Conservation (phyloP, 2,888 invertebrate species). For the Nemapogon koenigi region DNA sequence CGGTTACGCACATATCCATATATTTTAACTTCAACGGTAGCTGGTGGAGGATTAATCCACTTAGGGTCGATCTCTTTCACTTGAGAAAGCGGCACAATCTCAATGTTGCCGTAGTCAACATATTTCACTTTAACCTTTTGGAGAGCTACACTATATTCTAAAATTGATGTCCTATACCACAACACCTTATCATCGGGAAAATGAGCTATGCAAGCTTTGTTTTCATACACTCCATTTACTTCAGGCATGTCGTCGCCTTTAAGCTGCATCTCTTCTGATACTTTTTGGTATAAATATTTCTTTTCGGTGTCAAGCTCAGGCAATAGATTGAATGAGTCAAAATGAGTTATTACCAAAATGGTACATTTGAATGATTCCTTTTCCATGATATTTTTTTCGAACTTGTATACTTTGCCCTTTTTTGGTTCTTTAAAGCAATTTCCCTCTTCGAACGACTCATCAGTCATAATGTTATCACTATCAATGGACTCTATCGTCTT, state of each 20-base stretch:
- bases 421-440: conserved; percentile 21
- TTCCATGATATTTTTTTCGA: conserved; percentile 23
- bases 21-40: conserved; percentile 53
- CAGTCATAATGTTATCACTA: no score
- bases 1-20: conserved; percentile 37
- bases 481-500: no score
- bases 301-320: conserved; percentile 5
- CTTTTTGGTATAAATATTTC: conserved; percentile 34
- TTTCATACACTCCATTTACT: conserved; percentile 44
- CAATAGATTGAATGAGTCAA: conserved; percentile 32
- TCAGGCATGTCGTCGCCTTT: no score
- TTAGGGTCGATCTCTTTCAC: conserved; percentile 55
- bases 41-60: conserved; percentile 57
- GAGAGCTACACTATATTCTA: conserved; percentile 44
- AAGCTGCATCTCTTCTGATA: no score
- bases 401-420: conserved; percentile 23
- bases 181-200: conserved; percentile 64
- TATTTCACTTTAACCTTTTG: conserved; percentile 67
- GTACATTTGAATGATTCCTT: conserved; percentile 35
- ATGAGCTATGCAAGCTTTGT: conserved; percentile 69
- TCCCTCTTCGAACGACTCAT: no score
- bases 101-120: conserved; percentile 78
- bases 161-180: conserved; percentile 79
- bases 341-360: conserved; percentile 34
- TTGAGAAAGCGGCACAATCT: conserved; percentile 46